Base-by-base conservation (phyloP, 2,888 invertebrate genomes). In the Schrankia costaestrigalis region DNA sequence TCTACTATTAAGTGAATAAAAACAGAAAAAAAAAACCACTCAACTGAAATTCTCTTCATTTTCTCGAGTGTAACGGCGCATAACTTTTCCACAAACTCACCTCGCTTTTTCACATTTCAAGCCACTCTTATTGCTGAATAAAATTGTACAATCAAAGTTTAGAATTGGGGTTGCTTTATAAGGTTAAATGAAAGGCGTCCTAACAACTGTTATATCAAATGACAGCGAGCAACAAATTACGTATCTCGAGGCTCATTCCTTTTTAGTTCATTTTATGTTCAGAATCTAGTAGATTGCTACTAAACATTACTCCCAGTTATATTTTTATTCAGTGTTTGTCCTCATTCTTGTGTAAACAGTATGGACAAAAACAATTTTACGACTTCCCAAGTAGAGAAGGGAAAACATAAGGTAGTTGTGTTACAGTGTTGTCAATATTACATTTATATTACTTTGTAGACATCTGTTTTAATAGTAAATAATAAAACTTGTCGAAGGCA, bases 61-160 rank as follows among this genome's bases (percentile, higher is more conserved):
- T 50, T 28, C 6, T 28, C 33, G 27, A 35, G 37, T n/a, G n/a
- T n/a, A 34, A 37, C 32, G 21, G 32, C 18, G 46, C 26, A 31
- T 51, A 38, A 39, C 21, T 53, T 49, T 45, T 35, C 35, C 21
- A 28, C 36, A 26, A 44, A 37, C 39, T 44, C 29, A 17, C 32
- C 43, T 35, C 31, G 37, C 29, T 47, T 51, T 42, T 51, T 35
- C 28, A 30, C 52, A 46, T 50, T 65, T 56, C 40, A 38, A 52
- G 47, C 50, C 55, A 52, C 50, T 48, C 48, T 51, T 48, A 54
- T 39, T 53, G 47, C 37, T 45, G 40, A 50, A 56, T 56, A 53
- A 58, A 53, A 54, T 55, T 60, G 54, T 52, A 50, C 58, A 65
- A 58, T 63, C 61, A 63, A 67, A 65, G 61, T 63, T 65, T 47